Percentiles rank a stretch among this genome's conserved stretches.
These are phyloP conservation scores for Stomorhina lunata DNA, from an alignment of 2,888 invertebrate genomes.

Conservation along the genomic window DNA sequence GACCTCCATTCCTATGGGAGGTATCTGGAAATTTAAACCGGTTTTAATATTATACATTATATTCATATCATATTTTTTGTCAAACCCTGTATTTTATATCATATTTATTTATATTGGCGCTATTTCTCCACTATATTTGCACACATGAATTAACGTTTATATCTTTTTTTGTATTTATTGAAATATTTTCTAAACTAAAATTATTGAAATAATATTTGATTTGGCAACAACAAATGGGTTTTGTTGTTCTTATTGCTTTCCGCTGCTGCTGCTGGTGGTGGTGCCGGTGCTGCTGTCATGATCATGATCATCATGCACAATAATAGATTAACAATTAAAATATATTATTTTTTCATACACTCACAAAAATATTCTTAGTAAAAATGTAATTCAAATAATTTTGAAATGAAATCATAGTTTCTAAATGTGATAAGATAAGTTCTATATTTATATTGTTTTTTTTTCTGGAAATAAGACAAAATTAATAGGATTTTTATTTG, in stretches of 20 bases:
- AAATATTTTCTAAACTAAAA: too few relatives aligned
- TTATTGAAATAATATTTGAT: constrained; percentile 1
- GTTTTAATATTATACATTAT: too few relatives aligned
- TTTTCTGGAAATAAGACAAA: neutral
- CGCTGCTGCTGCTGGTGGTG: neutral
- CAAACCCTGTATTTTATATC: neutral
- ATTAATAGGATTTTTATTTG: neutral
- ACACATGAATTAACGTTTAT: neutral
- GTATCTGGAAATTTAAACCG: too few relatives aligned
- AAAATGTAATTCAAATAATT: constrained; percentile 7
- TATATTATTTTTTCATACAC: neutral
- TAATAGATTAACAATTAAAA: constrained; percentile 14
- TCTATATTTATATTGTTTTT: neutral
- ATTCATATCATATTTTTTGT: neutral
- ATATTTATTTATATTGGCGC: neutral
- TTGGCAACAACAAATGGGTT: neutral
- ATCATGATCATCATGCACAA: neutral
- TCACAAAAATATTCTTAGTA: neutral
- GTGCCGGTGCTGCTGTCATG: too few relatives aligned
- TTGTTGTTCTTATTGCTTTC: neutral
- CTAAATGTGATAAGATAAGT: constrained; percentile 5
- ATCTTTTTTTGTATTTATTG: neutral
- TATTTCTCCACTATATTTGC: neutral
- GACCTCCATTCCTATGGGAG: too few relatives aligned
- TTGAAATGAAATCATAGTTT: constrained; percentile 17